Evolutionary conservation across 2,113 vertebrate species (phyloP).

Genomic region (Aegithalos caudatus): DNA sequence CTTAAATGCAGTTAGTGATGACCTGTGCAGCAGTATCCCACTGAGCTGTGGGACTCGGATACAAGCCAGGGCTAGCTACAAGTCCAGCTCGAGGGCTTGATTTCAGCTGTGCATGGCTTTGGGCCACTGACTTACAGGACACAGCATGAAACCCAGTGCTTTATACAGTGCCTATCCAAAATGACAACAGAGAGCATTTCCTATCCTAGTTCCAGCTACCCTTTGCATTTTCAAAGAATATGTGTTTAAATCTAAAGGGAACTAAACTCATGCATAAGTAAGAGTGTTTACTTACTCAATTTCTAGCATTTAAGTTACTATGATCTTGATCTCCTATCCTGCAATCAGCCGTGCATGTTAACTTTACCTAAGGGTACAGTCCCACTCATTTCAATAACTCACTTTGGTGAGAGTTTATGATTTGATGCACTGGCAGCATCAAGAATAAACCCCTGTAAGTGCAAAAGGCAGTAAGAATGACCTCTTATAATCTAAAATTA

Average conservation of each 20-base stretch:
- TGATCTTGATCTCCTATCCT: not conserved
- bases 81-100: not conserved
- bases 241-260: not conserved
- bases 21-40: not conserved
- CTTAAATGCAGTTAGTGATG: not conserved
- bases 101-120: not conserved
- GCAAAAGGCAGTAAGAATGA: not conserved
- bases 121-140: not conserved
- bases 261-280: not conserved
- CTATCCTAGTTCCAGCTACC: not conserved
- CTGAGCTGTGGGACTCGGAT: not conserved
- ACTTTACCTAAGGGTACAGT: not conserved
- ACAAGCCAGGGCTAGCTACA: not conserved
- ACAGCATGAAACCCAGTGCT: fast-evolving
- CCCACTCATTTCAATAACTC: not conserved
- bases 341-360: not conserved
- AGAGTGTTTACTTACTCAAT: not conserved
- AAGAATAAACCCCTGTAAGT: not conserved
- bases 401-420: not conserved
- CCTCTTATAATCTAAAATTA: not conserved
- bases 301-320: not conserved
- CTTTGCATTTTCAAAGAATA: not conserved
- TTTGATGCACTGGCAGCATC: not conserved
- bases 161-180: not conserved
- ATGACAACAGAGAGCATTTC: not conserved